Conservation (phyloP, 2,797 vertebrate genomes). For the Hylomyscus alleni region DNA sequence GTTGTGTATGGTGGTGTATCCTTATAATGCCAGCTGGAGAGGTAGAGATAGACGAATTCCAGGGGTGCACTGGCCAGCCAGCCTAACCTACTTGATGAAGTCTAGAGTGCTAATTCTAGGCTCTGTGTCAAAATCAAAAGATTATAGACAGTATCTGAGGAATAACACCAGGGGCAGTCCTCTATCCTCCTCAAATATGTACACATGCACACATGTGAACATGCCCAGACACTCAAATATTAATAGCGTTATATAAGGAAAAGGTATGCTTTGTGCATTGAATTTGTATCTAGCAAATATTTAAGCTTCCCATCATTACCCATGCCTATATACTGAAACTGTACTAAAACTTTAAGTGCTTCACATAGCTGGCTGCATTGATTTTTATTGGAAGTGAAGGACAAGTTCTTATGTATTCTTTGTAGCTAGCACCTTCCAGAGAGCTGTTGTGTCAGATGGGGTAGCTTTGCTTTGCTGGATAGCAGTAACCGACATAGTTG, state of each 20-base stretch:
- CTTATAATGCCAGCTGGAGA: background rate
- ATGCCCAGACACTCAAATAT: background rate
- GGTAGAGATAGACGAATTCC: background rate
- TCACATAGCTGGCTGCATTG: no score
- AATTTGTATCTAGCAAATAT: background rate
- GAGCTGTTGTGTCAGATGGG: rapidly evolving
- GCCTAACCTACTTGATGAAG: background rate
- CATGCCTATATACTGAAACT: background rate
- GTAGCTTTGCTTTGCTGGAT: rapidly evolving
- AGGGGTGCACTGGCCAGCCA: background rate
- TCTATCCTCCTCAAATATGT: background rate
- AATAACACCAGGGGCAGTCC: background rate
- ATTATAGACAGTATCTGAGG: background rate
- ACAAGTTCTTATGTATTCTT: background rate
- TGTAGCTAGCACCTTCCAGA: rapidly evolving
- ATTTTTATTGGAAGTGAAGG: background rate
- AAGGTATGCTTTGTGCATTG: background rate
- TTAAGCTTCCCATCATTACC: background rate
- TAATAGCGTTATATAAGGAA: background rate
- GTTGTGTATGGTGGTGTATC: background rate
- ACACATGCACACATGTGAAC: background rate
- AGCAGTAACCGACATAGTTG: rapidly evolving
- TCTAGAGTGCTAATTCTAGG: background rate
- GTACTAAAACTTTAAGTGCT: no score
- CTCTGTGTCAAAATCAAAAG: background rate